Evolutionary conservation across 1,140 invertebrate species (phyloP), one percentile per base, ranked within the genome.

Genomic region (Cepaea nemoralis): DNA sequence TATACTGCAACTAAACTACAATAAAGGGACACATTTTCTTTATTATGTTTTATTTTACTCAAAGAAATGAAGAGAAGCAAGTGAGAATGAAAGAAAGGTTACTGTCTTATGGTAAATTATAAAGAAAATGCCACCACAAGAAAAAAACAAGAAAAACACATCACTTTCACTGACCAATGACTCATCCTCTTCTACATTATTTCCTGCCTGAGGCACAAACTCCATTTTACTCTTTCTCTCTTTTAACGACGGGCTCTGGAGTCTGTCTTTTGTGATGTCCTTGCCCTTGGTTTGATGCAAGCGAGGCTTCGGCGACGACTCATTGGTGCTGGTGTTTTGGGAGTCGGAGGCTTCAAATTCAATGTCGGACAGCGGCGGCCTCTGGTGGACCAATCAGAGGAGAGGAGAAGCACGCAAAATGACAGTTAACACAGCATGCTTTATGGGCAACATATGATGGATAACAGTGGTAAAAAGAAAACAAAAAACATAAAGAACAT

Each of bases 191-290:
- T 86, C 83, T 37, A 85, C 80, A 70, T 89, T 87, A 69, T 81
- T 86, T 83, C 88, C 90, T 80, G 88, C 86, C 81, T 91, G 87
- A 75, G 88, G 83, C 39, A 85, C 88, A 84, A 86, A 80, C 55
- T 87, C 85, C 82, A 83, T 86, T 84, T 87, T 91, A 83, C 84
- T 88, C 87, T 89, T 89, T 83, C 86, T 91, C 85, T 91, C 91
- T 86, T 87, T 89, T 84, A 89, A 89, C 33, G 90, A 90, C 77
- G 87, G 84, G 83, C 88, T 88, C 39, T 89, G 77, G n/a, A 50
- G 27, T 78, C 69, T 87, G 81, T 83, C 87, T n/a, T 79, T 86
- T 66, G 82, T 85, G 85, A 85, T 89, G 82, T 91, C 73, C 76
- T 83, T 83, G 73, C 74, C 48, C 80, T 86, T 87, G 50, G 77